A percentile compares a stretch with the other conserved stretches of the same genome.
These are phyloP conservation scores for Petrocephalus zakoni DNA, from an alignment of 2,113 vertebrate species.

Conservation along the genomic window DNA sequence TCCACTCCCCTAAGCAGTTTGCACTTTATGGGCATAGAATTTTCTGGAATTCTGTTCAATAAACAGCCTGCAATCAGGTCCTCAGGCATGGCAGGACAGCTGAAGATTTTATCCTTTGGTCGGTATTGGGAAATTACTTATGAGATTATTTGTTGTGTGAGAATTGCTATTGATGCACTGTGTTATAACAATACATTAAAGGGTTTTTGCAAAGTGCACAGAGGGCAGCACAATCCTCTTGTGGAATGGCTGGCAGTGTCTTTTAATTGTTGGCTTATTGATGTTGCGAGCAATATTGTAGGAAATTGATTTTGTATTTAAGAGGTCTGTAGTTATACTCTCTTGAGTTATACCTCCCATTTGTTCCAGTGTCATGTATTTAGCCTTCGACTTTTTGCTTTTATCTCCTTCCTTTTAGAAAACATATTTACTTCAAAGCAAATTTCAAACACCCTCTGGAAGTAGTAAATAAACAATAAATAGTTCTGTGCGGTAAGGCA, in stretches of 20 bases:
- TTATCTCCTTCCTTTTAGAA: neutral
- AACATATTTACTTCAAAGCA: neutral
- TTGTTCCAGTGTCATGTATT: neutral
- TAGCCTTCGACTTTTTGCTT: neutral
- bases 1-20: neutral
- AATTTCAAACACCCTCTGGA: neutral
- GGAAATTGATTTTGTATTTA: neutral
- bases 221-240: neutral
- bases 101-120: neutral
- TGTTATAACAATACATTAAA: slow-evolving; percentile 10
- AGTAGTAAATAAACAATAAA: neutral
- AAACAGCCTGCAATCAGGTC: neutral
- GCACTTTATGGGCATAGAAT: neutral
- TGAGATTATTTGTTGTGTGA: neutral
- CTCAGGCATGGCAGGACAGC: neutral
- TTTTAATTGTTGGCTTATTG: slow-evolving; percentile 13
- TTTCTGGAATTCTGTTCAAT: neutral
- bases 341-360: neutral
- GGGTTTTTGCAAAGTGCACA: neutral
- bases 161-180: slow-evolving; percentile 10
- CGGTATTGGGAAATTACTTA: neutral
- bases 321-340: slow-evolving; percentile 1
- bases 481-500: neutral
- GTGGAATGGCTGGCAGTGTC: neutral
- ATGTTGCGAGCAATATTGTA: neutral